Evolutionary conservation across 1,140 invertebrate species (phyloP).

Genomic region (Drosophila nigrodunni): DNA sequence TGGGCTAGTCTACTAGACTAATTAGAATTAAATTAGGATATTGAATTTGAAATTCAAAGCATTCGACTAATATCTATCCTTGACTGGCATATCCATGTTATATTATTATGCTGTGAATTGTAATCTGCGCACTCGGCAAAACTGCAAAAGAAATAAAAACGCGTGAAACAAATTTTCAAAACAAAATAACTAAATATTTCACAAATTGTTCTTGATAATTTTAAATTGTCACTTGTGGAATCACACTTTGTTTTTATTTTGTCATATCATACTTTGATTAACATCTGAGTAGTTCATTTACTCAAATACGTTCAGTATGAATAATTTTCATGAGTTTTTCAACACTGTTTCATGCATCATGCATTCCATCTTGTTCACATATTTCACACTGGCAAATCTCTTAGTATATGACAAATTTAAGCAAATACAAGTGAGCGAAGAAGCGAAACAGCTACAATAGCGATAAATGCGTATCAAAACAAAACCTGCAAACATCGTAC

Average conservation of each 20-base stretch:
- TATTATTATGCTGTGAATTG: constrained; percentile 27
- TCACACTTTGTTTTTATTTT: background rate
- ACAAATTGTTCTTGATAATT: background rate
- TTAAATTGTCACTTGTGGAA: background rate
- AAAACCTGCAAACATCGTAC: constrained; percentile 29
- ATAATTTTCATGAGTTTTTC: background rate
- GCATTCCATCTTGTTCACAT: background rate
- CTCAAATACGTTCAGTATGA: background rate
- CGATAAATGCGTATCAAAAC: constrained; percentile 52
- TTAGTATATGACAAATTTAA: background rate
- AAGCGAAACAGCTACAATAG: constrained; percentile 17
- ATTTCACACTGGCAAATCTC: background rate
- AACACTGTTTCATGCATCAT: constrained; percentile 8
- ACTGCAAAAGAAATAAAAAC: constrained; percentile 35
- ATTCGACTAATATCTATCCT: constrained; percentile 71
- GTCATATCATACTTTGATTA: background rate
- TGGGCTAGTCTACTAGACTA: constrained; percentile 68
- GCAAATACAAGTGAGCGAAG: constrained; percentile 13
- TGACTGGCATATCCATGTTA: constrained; percentile 68
- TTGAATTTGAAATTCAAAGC: constrained; percentile 77
- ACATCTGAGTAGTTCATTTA: background rate
- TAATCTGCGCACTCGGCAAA: constrained; percentile 38
- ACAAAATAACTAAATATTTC: background rate
- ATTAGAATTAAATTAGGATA: constrained; percentile 64
- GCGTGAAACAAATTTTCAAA: background rate